Evolutionary conservation across 2,797 vertebrate genomes (phyloP), one percentile per base, ranked within the genome.

Genomic region (Eurystomus glaucurus): DNA sequence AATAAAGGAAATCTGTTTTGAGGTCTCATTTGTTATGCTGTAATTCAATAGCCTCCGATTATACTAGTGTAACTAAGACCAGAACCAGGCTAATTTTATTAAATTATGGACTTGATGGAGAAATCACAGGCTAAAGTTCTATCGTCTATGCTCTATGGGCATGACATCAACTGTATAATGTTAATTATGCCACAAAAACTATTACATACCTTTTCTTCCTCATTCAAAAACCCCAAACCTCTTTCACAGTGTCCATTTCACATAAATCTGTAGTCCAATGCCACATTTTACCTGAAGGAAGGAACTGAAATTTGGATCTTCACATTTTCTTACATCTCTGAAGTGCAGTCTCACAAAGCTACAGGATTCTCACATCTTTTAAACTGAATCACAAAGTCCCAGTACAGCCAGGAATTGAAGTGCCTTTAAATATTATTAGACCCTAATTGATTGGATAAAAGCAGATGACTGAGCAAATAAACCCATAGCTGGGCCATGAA

Each of bases 11-110:
- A 90, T 72, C 31, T 79, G 51, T 18, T 94, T 64, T 87, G 74
- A 90, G 37, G 28, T 81, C 65, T 84, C 51, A 82, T 92, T 95
- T 93, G 79, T 41, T 51, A 43, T 70, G n/a, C 20, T 82, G 22
- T 96, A 96, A 96, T 92, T 82, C 61, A 86, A 93, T 84, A 88
- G 54, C 4, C 5, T 92, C 55, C 48, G 88, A 75, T 93, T 94
- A 82, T 14, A 77, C 23, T 51, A 41, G 31, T 60, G 35, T 68
- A 88, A 92, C 60, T 69, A 75, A 95, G 71, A 90, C 26, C 83
- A 95, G 94, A 93, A 85, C n/a, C 45, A 87, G 68, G 46, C 20
- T 84, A 80, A n/a, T 94, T 88, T 93, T 79, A 90, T 96, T 95
- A 79, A 65, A 93, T 88, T 95, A 93, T 33, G 33, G 77, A 70